Base-by-base conservation (phyloP, 1,140 invertebrate genomes). In the Oryctes rhinoceros region DNA sequence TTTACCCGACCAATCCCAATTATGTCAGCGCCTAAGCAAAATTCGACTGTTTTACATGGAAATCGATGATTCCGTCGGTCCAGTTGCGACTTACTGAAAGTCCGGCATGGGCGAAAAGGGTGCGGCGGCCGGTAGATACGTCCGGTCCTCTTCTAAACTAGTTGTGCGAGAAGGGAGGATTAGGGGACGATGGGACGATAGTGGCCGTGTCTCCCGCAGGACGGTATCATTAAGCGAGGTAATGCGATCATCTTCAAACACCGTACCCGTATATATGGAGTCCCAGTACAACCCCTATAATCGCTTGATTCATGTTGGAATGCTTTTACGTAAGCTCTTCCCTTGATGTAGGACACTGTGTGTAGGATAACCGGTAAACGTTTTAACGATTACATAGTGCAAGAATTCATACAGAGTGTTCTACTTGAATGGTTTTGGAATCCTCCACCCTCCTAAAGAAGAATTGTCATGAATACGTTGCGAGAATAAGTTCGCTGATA, bases 181-280 rank as follows among this genome's bases (percentile, higher is more conserved):
- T 30, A 71, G 9, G 47, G 30, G 11, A 18, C 20, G 49, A 78
- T 59, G 47, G 77, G 77, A 59, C 9, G 24, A 37, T 59, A 49
- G 39, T 47, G 67, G 67, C 30, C 67, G n/a, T 76, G 75, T 76
- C 75, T 18, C n/a, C 13, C 18, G 18, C 30, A 44, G 75, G 39
- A 76, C 39, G 75, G 75, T 78, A 78, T 78, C 77, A 78, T 78
- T 78, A 78, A 48, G 49, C 37, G 75, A 78, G 30, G 77, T 78
- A 78, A 78, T 78, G 77, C 49, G 77, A 78, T 78, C 77, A 59
- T 78, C 47, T 53, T 59, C 47, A 24, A 37, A 20, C 75, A 47
- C 44, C 18, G 37, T 48, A 20, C 48, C 13, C 30, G 77, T 59
- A 20, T 11, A 48, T 59, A 20, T 11, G 2, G 7, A 18, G 47